These are phyloP conservation scores for Pseudomyrmex gracilis DNA, from an alignment of 1,140 invertebrate genomes.

Conservation along the genomic window DNA sequence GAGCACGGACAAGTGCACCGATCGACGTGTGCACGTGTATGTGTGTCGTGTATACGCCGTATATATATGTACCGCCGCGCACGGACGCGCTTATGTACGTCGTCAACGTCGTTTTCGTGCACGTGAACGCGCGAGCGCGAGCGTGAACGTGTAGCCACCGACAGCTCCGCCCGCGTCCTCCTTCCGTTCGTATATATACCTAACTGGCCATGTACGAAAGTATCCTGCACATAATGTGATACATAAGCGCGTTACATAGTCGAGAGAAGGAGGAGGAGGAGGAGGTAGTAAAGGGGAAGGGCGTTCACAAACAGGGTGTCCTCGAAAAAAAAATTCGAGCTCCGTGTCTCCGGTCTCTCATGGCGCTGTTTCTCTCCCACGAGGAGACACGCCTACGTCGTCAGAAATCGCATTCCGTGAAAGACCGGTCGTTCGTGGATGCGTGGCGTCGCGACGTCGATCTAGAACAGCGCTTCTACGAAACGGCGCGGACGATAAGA, in stretches of 20 bases:
- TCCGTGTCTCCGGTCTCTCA: constrained; percentile 21
- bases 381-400: constrained; percentile 57
- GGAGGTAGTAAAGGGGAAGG: constrained; percentile 46
- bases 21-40: constrained; percentile 37
- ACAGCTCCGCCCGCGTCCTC: constrained; percentile 70
- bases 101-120: constrained; percentile 54
- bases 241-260: constrained; percentile 74
- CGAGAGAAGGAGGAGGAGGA: constrained; percentile 35
- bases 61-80: not conserved
- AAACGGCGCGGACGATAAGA: not conserved
- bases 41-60: not conserved
- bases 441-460: not conserved
- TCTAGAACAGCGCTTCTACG: not conserved
- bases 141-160: constrained; percentile 74
- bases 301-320: constrained; percentile 69
- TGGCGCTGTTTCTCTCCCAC: constrained; percentile 11
- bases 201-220: constrained; percentile 67
- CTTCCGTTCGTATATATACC: constrained; percentile 55
- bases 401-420: constrained; percentile 50
- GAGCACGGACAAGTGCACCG: constrained; percentile 74
- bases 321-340: constrained; percentile 69
- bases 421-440: constrained; percentile 13
- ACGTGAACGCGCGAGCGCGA: constrained; percentile 46
- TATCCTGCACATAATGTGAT: constrained; percentile 65
- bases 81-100: constrained; percentile 45